phyloP scores from a whole-genome alignment of 1,140 invertebrate genomes.

The Elymnias hypermnestra region DNA sequence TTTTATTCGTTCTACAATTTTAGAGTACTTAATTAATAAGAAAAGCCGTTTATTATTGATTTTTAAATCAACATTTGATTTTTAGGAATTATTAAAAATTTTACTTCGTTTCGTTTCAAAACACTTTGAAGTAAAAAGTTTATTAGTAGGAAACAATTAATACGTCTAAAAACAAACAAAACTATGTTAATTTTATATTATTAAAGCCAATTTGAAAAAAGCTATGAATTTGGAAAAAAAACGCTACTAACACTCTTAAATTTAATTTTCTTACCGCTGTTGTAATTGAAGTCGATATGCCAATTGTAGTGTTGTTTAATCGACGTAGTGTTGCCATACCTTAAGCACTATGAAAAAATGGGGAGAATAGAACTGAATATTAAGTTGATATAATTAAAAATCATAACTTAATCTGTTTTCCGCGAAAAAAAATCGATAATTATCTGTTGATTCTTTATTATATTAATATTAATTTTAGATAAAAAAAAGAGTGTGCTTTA shows the following conservation, averaged over 20 bases:
- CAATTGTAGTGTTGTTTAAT: background rate
- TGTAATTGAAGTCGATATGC: background rate
- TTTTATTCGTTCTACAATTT: too few species aligned
- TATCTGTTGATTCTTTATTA: too few species aligned
- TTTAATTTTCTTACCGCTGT: background rate
- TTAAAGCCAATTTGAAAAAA: constrained; percentile 1
- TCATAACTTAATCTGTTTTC: too few species aligned
- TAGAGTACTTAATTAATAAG: too few species aligned
- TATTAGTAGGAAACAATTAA: background rate
- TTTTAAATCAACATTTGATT: too few species aligned
- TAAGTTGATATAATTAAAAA: too few species aligned
- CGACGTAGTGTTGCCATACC: background rate
- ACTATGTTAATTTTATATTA: background rate
- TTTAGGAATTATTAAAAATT: background rate
- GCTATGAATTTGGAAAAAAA: background rate
- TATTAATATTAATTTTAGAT: too few species aligned
- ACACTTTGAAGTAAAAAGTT: background rate
- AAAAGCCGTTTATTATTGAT: too few species aligned
- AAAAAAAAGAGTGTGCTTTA: too few species aligned
- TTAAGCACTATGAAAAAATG: too few species aligned
- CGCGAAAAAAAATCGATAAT: too few species aligned
- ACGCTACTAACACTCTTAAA: background rate
- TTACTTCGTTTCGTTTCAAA: background rate
- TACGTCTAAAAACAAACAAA: background rate
- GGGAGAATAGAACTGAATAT: too few species aligned